These are phyloP conservation scores for Neria commutata DNA, from an alignment of 2,888 invertebrate genomes.

Conservation along the genomic window DNA sequence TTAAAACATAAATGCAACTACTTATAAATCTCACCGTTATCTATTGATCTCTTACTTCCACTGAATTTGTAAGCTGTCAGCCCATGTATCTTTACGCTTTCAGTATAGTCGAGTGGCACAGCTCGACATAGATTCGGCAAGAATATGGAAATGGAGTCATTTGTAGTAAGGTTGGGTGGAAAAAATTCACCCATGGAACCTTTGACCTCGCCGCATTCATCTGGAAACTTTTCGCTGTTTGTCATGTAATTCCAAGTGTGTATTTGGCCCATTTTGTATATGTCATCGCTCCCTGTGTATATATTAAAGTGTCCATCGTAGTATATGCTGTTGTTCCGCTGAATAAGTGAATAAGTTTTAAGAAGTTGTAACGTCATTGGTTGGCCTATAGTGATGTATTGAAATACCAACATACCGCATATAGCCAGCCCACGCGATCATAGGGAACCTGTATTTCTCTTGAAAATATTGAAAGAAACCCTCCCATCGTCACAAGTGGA, in stretches of 20 bases:
- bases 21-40: constrained; percentile 69
- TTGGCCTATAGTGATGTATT: not conserved
- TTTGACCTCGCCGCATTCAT: constrained; percentile 67
- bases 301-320: constrained; percentile 81
- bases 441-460: constrained; percentile 65
- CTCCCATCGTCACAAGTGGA: constrained; percentile 70
- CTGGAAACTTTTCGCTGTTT: constrained; percentile 63
- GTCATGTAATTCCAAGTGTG: constrained; percentile 74
- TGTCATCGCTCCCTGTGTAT: constrained; percentile 71
- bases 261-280: constrained; percentile 71
- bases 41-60: constrained; percentile 70
- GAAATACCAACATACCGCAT: constrained; percentile 64
- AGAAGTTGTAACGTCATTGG: too few species aligned
- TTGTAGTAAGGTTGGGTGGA: constrained; percentile 69
- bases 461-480: constrained; percentile 64
- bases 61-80: constrained; percentile 72
- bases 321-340: constrained; percentile 77
- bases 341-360: constrained; percentile 36
- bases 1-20: too few species aligned
- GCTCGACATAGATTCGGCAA: constrained; percentile 78
- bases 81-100: constrained; percentile 66
- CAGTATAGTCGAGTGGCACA: constrained; percentile 68
- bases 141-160: constrained; percentile 69
- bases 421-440: constrained; percentile 85
- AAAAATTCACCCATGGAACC: constrained; percentile 85